Percentiles rank a stretch among this genome's conserved stretches.
These are phyloP conservation scores for Mactra quadrangularis DNA, from an alignment of 1,140 invertebrate species.

Conservation along the genomic window DNA sequence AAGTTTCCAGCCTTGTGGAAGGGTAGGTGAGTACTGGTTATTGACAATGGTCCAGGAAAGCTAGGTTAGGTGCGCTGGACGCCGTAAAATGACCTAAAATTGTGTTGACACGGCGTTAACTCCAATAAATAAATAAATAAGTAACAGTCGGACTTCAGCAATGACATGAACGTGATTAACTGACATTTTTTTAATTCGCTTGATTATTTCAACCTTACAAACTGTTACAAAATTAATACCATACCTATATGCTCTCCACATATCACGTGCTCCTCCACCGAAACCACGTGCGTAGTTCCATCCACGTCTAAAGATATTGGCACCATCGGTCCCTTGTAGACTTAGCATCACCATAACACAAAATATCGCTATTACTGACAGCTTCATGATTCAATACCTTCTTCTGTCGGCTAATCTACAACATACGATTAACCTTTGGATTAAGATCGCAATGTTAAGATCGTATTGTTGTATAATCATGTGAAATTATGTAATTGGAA, in stretches of 20 bases:
- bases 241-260: slow-evolving; percentile 45
- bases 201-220: background rate
- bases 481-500: too few relatives aligned
- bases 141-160: background rate
- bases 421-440: too few relatives aligned
- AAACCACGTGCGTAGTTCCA: slow-evolving; percentile 28
- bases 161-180: background rate
- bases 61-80: too few relatives aligned
- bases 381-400: background rate
- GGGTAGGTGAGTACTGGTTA: too few relatives aligned
- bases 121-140: background rate
- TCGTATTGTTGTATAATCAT: too few relatives aligned
- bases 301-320: slow-evolving; percentile 5
- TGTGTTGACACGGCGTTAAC: too few relatives aligned
- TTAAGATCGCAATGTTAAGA: too few relatives aligned
- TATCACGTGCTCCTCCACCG: slow-evolving; percentile 13
- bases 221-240: too few relatives aligned
- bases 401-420: too few relatives aligned
- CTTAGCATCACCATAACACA: background rate
- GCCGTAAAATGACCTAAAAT: too few relatives aligned
- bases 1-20: too few relatives aligned
- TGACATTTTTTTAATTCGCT: background rate
- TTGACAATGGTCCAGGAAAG: too few relatives aligned
- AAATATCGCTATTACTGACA: background rate
- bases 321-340: background rate